Conservation (phyloP, 2,797 vertebrate species). For the Danio jaintianensis region DNA sequence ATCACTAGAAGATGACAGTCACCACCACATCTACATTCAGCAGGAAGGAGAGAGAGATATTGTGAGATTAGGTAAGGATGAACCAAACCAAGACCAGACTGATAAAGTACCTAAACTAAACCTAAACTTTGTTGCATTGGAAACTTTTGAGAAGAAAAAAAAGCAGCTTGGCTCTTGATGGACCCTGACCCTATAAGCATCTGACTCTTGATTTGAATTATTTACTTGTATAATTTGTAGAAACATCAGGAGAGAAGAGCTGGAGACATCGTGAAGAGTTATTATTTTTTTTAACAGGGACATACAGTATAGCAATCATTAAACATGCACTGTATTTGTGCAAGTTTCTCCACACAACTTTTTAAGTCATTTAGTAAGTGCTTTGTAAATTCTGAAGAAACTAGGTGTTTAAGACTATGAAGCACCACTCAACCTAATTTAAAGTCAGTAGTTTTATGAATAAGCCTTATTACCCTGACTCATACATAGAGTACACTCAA, state of each 20-base stretch:
- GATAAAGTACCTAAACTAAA: slow-evolving; percentile 58
- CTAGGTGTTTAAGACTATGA: neutral
- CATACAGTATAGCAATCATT: slow-evolving; percentile 5
- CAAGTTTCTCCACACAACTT: neutral
- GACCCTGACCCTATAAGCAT: slow-evolving; percentile 51
- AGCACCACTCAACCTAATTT: neutral
- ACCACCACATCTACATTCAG: slow-evolving; percentile 48
- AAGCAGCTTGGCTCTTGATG: slow-evolving; percentile 48
- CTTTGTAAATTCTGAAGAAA: neutral
- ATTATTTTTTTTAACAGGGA: slow-evolving; percentile 47
- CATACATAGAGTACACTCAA: no score
- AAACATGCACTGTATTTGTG: slow-evolving; percentile 2
- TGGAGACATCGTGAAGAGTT: slow-evolving; percentile 55
- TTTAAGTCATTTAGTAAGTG: neutral
- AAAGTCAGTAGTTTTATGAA: neutral
- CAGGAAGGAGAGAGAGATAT: slow-evolving; percentile 47
- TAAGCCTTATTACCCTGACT: neutral
- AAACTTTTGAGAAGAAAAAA: slow-evolving; percentile 48
- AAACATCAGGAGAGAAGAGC: slow-evolving; percentile 46
- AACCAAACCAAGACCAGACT: slow-evolving; percentile 41
- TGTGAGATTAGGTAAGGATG: slow-evolving; percentile 47
- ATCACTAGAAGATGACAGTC: slow-evolving; percentile 51
- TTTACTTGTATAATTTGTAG: slow-evolving; percentile 61
- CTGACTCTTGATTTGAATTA: slow-evolving; percentile 63
- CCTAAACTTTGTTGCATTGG: slow-evolving; percentile 62